A percentile compares a stretch with the other conserved stretches of the same genome.
These are phyloP conservation scores for Alentia gelatinosa DNA, from an alignment of 2,888 invertebrate species.

Conservation along the genomic window DNA sequence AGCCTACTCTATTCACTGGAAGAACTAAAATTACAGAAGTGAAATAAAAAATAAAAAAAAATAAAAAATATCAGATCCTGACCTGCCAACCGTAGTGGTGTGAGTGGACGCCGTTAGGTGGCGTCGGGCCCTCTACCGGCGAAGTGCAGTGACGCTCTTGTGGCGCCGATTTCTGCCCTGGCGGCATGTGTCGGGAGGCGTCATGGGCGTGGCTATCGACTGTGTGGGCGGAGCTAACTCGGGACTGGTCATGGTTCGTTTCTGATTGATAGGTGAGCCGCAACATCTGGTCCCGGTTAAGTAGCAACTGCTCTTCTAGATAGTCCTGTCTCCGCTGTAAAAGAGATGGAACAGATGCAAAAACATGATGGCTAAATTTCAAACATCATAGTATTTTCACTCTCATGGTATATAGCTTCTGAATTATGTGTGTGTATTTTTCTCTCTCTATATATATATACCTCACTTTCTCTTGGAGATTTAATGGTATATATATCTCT, in stretches of 20 bases:
- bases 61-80: too few species aligned
- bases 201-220: background rate
- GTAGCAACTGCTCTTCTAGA: constrained; percentile 71
- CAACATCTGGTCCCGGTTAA: constrained; percentile 34
- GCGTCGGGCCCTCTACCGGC: background rate
- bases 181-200: background rate
- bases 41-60: too few species aligned
- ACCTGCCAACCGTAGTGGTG: constrained; percentile 13
- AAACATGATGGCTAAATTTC: background rate
- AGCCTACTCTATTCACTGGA: too few species aligned
- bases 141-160: constrained; percentile 5
- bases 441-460: too few species aligned
- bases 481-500: too few species aligned
- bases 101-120: background rate
- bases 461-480: too few species aligned
- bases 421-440: too few species aligned
- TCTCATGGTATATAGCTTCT: too few species aligned
- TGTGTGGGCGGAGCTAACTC: background rate
- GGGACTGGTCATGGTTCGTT: background rate
- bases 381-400: too few species aligned
- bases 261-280: background rate
- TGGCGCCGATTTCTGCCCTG: background rate
- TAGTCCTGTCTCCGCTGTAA: constrained; percentile 69
- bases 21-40: too few species aligned
- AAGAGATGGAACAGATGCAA: background rate